Evolutionary conservation across 2,888 invertebrate genomes (phyloP).

Genomic region (Drosophila dives): DNA sequence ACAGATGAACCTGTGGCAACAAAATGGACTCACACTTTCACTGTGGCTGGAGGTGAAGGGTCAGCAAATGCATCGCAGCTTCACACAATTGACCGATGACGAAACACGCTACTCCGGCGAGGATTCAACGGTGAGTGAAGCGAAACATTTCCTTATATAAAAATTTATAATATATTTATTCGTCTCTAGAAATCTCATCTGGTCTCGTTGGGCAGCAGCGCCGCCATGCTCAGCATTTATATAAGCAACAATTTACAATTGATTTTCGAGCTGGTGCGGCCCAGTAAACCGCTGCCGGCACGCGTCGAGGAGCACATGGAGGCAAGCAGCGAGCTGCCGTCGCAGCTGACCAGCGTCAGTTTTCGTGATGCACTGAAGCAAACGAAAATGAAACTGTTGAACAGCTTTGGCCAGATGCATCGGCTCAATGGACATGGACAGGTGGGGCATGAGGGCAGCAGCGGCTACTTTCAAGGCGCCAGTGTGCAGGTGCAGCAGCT

Average conservation of each 20-base stretch:
- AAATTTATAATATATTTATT: not conserved
- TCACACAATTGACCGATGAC: conserved; percentile 78
- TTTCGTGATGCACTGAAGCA: conserved; percentile 82
- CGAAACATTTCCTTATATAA: not conserved
- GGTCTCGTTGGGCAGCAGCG: conserved; percentile 84
- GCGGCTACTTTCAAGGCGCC: conserved; percentile 73
- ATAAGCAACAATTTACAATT: conserved; percentile 80
- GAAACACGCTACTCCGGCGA: conserved; percentile 80
- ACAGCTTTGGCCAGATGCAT: conserved; percentile 83
- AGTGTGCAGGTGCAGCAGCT: conserved; percentile 78
- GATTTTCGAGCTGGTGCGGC: conserved; percentile 82
- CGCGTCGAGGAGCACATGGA: conserved; percentile 69
- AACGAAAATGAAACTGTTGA: conserved; percentile 82
- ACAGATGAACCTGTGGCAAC: conserved; percentile 81
- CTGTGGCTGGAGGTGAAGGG: conserved; percentile 83
- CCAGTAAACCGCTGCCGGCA: conserved; percentile 73
- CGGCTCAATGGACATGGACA: conserved; percentile 78
- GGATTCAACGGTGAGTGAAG: conserved; percentile 70
- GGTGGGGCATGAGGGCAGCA: conserved; percentile 37
- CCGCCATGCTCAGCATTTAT: conserved; percentile 83
- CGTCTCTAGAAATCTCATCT: conserved; percentile 80
- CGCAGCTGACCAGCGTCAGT: conserved; percentile 45
- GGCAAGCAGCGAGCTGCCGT: conserved; percentile 16
- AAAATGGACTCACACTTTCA: conserved; percentile 82
- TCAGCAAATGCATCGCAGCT: conserved; percentile 72